Percentiles rank a stretch among this genome's conserved stretches.
Conservation (phyloP, 2,888 invertebrate species). For the Platycheirus rosarum region DNA sequence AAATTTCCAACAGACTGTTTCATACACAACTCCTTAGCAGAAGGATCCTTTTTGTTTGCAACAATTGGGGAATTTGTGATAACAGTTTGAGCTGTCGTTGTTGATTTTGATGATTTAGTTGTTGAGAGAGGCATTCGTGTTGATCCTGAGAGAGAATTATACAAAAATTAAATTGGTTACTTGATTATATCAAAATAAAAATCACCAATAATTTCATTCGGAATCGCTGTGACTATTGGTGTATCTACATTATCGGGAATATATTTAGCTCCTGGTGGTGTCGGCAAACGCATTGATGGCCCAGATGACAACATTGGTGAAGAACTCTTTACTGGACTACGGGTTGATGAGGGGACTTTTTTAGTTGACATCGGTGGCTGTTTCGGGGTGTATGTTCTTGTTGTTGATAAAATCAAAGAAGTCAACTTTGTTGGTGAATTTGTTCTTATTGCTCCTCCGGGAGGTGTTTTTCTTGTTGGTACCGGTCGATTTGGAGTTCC, state of each 20-base stretch:
- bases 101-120: neutral
- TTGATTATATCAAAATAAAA: no score
- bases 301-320: neutral
- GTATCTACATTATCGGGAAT: neutral
- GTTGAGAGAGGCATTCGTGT: neutral
- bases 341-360: neutral
- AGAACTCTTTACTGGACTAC: neutral
- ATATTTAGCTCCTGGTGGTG: conserved; percentile 12
- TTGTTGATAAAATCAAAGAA: conserved; percentile 1
- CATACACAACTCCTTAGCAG: conserved; percentile 3
- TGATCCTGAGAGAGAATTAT: no score
- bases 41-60: no score
- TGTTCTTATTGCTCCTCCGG: neutral
- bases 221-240: neutral
- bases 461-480: neutral
- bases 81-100: no score
- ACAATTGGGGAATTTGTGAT: neutral
- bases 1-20: conserved; percentile 31
- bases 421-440: neutral
- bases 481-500: conserved; percentile 1
- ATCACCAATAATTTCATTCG: no score
- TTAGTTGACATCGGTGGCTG: neutral
- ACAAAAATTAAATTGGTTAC: no score
- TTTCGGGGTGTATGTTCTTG: neutral
- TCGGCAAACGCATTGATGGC: neutral